Base-by-base conservation (phyloP, 92 coral and sea anemone genomes). In the Isaurus tuberculatus region DNA sequence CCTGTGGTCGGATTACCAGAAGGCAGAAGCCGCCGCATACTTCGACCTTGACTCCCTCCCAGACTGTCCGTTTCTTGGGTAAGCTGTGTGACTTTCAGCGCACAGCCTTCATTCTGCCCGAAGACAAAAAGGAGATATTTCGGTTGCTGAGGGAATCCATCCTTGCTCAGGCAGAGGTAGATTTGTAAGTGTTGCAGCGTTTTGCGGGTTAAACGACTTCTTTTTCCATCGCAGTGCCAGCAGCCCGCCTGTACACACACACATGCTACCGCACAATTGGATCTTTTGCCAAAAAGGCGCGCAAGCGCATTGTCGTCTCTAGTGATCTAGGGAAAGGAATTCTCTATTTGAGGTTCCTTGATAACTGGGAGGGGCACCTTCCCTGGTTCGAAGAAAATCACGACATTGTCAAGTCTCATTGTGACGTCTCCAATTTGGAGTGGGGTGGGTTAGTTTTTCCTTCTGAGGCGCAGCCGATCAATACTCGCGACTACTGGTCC, bases 371-470 rank as follows among this genome's bases (percentile, higher is more conserved):
- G 34, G 92, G 88, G 30, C 82, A 70, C 63, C 73, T 92, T 16
- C 91, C 90, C 37, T 92, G 95, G 92, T 72, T 79, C 40, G 81
- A 86, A 14, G 91, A 92, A 86, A 44, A 88, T 23, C 92, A 89
- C 72, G 71, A 42, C 10, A 86, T 80, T 30, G 66, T 87, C 48
- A 17, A 55, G 74, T 86, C 80, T 48, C 86, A 6, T 82, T 81
- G 87, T 63, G 88, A 89, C 72, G 95, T 92, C 2, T 92, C 89
- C 33, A 89, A 89, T 60, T 86, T 89, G 17, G 95, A 91, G n/a
- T n/a, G 95, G 89, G 91, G 91, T 34, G 91, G 87, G 30, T 73
- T 83, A 25, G 65, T 89, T 70, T 33, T 82, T 37, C 75, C 48
- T 79, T 28, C 73, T n/a, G 84, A 60, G 9, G 87, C 72, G 5